Base-by-base conservation (phyloP, 2,797 vertebrate species). In the Melanotaenia nigrans region DNA sequence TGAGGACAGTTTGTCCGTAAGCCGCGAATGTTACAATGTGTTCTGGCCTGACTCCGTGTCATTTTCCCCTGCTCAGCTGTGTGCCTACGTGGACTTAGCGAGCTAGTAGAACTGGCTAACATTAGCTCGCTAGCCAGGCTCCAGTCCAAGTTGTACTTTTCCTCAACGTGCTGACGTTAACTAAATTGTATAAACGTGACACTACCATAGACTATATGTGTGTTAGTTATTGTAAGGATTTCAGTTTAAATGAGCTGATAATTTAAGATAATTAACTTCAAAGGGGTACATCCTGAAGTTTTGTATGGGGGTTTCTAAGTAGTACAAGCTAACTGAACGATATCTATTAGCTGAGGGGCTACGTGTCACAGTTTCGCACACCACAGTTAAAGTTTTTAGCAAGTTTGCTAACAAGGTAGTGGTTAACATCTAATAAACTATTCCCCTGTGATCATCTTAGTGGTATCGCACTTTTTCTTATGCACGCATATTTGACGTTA, bases 81-180 rank as follows among this genome's bases (percentile, higher is more conserved):
- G 81, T 95, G 94, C 94, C 91, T 95, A 95, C 95, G 95, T 95
- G 95, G 95, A 95, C 95, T 94, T 94, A 85, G 89, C 91, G 77
- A 73, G 88, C 90, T 85, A 85, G 38, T 51, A 54, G 70, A 79
- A 69, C 82, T 79, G 87, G 91, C 91, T 92, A 90, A 63, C 81
- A 0, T 42, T 90, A 90, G 87, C 85, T 60, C 25, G 73, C 78
- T 77, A 80, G 87, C 89, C 76, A 69, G 55, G 77, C 85, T 87
- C 58, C 73, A 57, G 11, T 68, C 75, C 62, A 70, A 82, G 66
- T 85, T 68, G 38, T 73, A 85, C 72, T 84, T 89, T 84, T 71
- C 49, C 32, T 33, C 1, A 40, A 24, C 64, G 14, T 22, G 30
- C 16, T 36, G 2, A 5, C 12, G 38, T 33, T 9, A 5, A 49